Percentiles rank a stretch among this genome's conserved stretches.
Evolutionary conservation across 1,140 invertebrate species (phyloP).

Genomic region (Psilanteris sp.): DNA sequence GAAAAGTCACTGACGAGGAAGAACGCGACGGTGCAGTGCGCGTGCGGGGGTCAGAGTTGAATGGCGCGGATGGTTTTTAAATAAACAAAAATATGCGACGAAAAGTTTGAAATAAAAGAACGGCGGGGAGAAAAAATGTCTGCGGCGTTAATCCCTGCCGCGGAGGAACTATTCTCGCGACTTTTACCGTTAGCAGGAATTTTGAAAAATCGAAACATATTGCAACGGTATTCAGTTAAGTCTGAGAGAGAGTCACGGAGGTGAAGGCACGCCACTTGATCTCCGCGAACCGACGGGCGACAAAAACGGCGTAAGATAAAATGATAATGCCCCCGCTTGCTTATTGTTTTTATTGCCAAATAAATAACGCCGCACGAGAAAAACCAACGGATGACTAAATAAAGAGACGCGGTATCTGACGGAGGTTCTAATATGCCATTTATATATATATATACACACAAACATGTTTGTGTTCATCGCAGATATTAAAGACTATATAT

Average conservation of each 20-base stretch:
- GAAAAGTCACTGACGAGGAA: constrained; percentile 8
- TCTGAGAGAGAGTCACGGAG: constrained; percentile 16
- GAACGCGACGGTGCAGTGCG: neutral
- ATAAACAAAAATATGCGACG: constrained; percentile 6
- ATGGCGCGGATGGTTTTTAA: constrained; percentile 7
- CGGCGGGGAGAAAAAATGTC: constrained; percentile 9
- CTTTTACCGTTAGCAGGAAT: constrained; percentile 60
- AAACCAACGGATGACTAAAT: constrained; percentile 51
- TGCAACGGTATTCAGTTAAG: constrained; percentile 57
- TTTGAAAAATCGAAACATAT: constrained; percentile 60
- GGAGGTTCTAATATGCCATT: constrained; percentile 46
- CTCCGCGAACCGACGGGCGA: constrained; percentile 16
- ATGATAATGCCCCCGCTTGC: constrained; percentile 39
- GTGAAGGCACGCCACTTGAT: constrained; percentile 45
- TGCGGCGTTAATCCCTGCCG: constrained; percentile 36
- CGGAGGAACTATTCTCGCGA: constrained; percentile 15
- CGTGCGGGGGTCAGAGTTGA: constrained; percentile 24
- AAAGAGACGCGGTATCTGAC: constrained; percentile 35
- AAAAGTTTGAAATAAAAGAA: neutral
- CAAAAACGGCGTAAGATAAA: constrained; percentile 41
- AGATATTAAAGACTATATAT: too few relatives aligned
- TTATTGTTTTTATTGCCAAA: constrained; percentile 53
- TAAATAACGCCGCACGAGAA: constrained; percentile 46
- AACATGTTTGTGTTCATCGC: too few relatives aligned
- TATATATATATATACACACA: too few relatives aligned